A percentile compares a stretch with the other conserved stretches of the same genome.
Evolutionary conservation across 2,888 invertebrate genomes (phyloP).

Genomic region (Pyralis farinalis): DNA sequence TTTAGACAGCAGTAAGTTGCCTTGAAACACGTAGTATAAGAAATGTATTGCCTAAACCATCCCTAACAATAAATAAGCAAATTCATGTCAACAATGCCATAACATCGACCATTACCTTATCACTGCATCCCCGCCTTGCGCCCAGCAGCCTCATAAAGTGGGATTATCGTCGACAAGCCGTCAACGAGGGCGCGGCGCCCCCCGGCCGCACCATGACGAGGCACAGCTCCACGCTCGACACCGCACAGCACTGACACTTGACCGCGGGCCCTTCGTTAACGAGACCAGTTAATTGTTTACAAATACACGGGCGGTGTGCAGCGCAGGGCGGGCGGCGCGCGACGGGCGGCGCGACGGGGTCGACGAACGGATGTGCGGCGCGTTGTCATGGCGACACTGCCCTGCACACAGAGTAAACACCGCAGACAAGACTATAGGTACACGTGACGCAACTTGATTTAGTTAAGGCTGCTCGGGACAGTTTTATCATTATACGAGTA

Average conservation of each 20-base stretch:
- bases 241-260: constrained; percentile 4
- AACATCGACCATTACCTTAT: neutral
- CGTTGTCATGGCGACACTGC: constrained; percentile 48
- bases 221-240: constrained; percentile 5
- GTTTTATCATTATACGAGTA: no score
- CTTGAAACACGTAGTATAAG: no score
- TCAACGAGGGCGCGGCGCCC: neutral
- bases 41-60: no score
- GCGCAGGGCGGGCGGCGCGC: constrained; percentile 35
- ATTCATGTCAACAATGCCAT: neutral
- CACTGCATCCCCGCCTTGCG: neutral
- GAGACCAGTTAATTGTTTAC: constrained; percentile 29
- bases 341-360: constrained; percentile 33
- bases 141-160: neutral
- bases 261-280: constrained; percentile 1
- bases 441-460: no score
- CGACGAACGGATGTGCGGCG: constrained; percentile 44
- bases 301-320: constrained; percentile 36
- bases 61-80: neutral
- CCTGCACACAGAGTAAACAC: constrained; percentile 25
- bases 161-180: neutral
- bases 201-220: neutral
- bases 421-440: neutral
- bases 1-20: no score
- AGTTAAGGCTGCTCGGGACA: no score